Conservation (phyloP, 2,888 invertebrate genomes). For the Ischnura elegans region DNA sequence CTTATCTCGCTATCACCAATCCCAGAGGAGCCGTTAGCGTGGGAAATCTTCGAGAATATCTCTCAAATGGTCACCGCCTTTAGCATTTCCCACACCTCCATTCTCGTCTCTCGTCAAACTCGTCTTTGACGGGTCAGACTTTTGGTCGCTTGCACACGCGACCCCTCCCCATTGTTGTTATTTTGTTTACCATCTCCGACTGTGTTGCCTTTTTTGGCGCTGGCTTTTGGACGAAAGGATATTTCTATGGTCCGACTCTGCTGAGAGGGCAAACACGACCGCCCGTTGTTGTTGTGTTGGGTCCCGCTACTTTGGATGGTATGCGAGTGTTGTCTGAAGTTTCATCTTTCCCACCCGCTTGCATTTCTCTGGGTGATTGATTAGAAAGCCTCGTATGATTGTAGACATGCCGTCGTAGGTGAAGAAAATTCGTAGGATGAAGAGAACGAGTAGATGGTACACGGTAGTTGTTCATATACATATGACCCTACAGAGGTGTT, state of each 20-base stretch:
- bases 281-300: background rate
- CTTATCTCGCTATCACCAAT: background rate
- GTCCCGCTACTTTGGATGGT: constrained; percentile 1
- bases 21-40: background rate
- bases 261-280: background rate
- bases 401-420: background rate
- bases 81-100: background rate
- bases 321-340: background rate
- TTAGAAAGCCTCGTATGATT: background rate
- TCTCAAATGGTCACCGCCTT: background rate
- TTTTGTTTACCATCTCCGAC: background rate
- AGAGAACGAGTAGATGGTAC: no score
- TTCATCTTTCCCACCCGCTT: background rate
- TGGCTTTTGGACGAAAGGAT: background rate
- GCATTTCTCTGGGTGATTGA: background rate
- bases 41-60: background rate
- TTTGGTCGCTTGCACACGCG: background rate
- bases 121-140: background rate
- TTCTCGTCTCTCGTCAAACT: background rate
- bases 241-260: background rate
- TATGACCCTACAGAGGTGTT: no score
- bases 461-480: no score
- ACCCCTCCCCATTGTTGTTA: constrained; percentile 22
- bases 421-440: no score
- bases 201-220: background rate